These are phyloP conservation scores for Cryptophagus acutangulus DNA, from an alignment of 2,888 invertebrate species.

Conservation along the genomic window DNA sequence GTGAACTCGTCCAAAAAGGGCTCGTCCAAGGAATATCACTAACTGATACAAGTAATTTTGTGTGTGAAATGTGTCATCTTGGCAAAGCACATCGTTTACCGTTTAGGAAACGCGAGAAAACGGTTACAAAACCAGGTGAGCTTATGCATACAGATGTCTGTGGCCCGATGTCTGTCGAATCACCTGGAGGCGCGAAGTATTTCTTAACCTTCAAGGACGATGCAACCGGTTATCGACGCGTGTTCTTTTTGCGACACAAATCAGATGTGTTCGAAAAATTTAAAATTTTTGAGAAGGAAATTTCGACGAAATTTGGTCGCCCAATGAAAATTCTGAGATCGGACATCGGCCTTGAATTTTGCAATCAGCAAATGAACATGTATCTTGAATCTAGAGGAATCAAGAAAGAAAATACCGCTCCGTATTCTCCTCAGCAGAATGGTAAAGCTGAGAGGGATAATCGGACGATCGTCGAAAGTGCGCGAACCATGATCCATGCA, in stretches of 20 bases:
- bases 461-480: conserved; percentile 23
- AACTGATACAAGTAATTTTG: neutral
- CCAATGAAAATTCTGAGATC: conserved; percentile 11
- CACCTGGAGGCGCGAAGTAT: conserved; percentile 15
- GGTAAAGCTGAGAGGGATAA: conserved; percentile 29
- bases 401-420: conserved; percentile 6
- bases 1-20: too few species aligned
- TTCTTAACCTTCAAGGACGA: conserved; percentile 30
- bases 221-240: conserved; percentile 26
- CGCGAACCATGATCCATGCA: conserved; percentile 26
- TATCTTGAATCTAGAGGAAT: conserved; percentile 19
- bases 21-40: too few species aligned
- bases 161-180: conserved; percentile 35
- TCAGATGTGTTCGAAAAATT: conserved; percentile 25
- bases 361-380: conserved; percentile 13
- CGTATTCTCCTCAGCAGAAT: conserved; percentile 20
- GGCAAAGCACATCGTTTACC: conserved; percentile 8
- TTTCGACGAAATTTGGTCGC: conserved; percentile 13
- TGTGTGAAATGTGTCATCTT: conserved; percentile 9
- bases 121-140: conserved; percentile 33
- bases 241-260: conserved; percentile 25
- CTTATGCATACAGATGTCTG: conserved; percentile 36
- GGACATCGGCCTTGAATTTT: conserved; percentile 24
- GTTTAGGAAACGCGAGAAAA: conserved; percentile 25
- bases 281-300: conserved; percentile 24